Evolutionary conservation across 2,888 invertebrate species (phyloP).

Genomic region (Cylloceria caligata): DNA sequence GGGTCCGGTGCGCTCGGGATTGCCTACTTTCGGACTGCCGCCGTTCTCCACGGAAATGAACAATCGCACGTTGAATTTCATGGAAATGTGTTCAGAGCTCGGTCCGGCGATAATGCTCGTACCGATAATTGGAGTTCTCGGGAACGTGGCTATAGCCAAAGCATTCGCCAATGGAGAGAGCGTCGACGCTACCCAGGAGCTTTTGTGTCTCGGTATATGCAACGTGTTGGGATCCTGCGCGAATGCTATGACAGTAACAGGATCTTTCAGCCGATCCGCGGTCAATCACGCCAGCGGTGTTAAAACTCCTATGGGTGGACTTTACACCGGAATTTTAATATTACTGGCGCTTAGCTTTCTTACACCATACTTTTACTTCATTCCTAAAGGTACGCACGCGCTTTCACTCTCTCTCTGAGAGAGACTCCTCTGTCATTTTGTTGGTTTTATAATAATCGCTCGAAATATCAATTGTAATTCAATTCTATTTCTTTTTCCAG

Average conservation of each 20-base stretch:
- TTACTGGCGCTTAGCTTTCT: slow-evolving; percentile 93
- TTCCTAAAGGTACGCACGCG: slow-evolving; percentile 88
- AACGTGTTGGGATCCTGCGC: slow-evolving; percentile 95
- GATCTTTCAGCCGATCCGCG: slow-evolving; percentile 95
- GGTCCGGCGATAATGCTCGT: slow-evolving; percentile 94
- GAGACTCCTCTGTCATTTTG: neutral
- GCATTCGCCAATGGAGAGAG: slow-evolving; percentile 94
- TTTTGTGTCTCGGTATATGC: slow-evolving; percentile 93
- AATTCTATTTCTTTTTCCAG: slow-evolving; percentile 78
- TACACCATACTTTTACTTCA: slow-evolving; percentile 95
- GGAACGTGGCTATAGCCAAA: slow-evolving; percentile 98
- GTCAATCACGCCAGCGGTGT: slow-evolving; percentile 98
- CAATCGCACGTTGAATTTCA: slow-evolving; percentile 87
- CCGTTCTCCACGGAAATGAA: slow-evolving; percentile 89
- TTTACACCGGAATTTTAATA: slow-evolving; percentile 93
- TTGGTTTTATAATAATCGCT: neutral
- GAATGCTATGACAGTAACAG: slow-evolving; percentile 95
- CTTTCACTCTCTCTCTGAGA: neutral
- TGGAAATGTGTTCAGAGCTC: slow-evolving; percentile 91
- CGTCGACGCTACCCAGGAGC: slow-evolving; percentile 95
- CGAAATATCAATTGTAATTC: neutral
- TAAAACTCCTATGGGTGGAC: slow-evolving; percentile 94
- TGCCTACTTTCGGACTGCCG: slow-evolving; percentile 89
- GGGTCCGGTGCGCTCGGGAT: slow-evolving; percentile 90
- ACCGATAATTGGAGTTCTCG: slow-evolving; percentile 95